Base-by-base conservation (phyloP, 2,888 invertebrate genomes). In the Stratiomys singularior region DNA sequence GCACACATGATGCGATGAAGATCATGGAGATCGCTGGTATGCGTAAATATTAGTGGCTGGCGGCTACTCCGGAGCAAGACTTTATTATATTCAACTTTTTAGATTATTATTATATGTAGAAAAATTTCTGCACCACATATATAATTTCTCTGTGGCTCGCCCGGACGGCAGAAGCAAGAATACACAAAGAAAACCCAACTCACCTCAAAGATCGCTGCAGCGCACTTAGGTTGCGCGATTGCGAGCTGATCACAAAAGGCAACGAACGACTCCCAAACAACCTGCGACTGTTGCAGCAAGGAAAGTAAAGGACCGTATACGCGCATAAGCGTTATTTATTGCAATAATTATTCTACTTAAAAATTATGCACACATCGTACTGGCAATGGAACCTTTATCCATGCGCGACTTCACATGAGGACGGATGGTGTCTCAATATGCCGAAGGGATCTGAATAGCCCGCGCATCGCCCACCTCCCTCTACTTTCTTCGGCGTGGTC, bases 291-390 rank as follows among this genome's bases (percentile, higher is more conserved):
- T 7, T 46, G 47, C n/a, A 74, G 15, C 37, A 64, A 64, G 64
- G 47, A 77, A 77, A 56, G 77, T 67, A 67, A 52, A 77, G 44
- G 67, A 64, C n/a, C 46, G 21, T 18, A 44, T 66, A 77, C 76
- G 79, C 69, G 76, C 77, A 79, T 78, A 76, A 79, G 74, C 71
- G 71, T 78, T 77, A 80, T 80, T 80, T 80, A 80, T 80, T 77
- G 76, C 79, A 77, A 77, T 80, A 80, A 80, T 80, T 80, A 80
- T 80, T 80, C 77, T 80, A 77, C 78, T 79, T 78, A 78, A 80
- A 80, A 80, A 79, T 79, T 80, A 80, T 80, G 77, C 79, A 72
- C 72, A 78, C 77, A 64, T 66, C 64, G 76, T 76, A 76, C 76
- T 46, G 46, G 15, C 23, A 18, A 21, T 18, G 56, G 9, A 23